Base-by-base conservation (phyloP, 1,140 invertebrate species). In the Proales similis region DNA sequence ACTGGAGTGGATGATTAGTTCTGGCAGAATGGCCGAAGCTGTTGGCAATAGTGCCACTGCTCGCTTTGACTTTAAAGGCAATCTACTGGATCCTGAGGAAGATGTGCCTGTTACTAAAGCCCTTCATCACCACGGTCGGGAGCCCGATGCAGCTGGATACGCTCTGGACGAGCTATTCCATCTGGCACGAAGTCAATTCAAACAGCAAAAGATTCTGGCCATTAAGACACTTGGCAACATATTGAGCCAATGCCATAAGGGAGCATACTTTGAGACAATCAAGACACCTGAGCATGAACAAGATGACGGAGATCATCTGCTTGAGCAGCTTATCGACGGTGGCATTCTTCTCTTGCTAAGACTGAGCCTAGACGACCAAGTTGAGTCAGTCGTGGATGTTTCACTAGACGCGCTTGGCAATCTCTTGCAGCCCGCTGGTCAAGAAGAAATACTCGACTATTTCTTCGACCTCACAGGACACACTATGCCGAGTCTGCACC, bases 61-160 rank as follows among this genome's bases (percentile, higher is more conserved):
- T 24, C 69, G 81, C 48, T 82, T 82, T 68, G 78, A 81, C 72
- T 82, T 83, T 65, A 69, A 80, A 66, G 81, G 81, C 71, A 72
- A 73, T 32, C 63, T 70, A n/a, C 26, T 70, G 5, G 48, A 66
- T 6, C 66, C 64, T 48, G 74, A 79, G 14, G 79, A 82, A 38
- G 81, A 85, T 65, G 79, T 74, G 70, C 74, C 76, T 69, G 76
- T 81, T 17, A 80, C 81, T 27, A 70, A 81, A 51, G 83, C 83
- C 43, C 77, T 94, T 4, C 88, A 90, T 77, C 86, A 92, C 75
- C 90, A 94, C 74, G 89, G 88, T 1, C 85, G 89, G 67, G 89
- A 94, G 74, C 85, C 87, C 20, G 84, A 88, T 67, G 80, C 88
- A 49, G 71, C 89, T 14, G 89, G 89, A 0, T 94, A 93, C 70